Evolutionary conservation across 2,797 vertebrate genomes (phyloP).

Genomic region (Rhinella marina): DNA sequence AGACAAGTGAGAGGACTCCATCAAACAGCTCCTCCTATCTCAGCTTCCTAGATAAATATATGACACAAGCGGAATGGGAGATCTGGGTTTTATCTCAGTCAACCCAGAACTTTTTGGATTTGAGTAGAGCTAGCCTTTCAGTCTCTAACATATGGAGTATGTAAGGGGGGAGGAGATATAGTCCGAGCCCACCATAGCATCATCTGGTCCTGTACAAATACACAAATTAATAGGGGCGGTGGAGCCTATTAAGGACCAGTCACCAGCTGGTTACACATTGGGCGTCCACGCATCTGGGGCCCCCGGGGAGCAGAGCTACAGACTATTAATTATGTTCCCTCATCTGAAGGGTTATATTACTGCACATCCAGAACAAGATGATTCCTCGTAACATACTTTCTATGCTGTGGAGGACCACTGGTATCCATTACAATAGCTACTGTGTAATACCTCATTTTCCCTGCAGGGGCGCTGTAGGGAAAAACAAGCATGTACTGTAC

Average conservation of each 20-base stretch:
- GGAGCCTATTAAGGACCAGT: background rate
- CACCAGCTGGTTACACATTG: background rate
- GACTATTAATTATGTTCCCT: background rate
- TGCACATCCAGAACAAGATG: background rate
- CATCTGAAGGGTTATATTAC: background rate
- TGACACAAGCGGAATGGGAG: too few species aligned
- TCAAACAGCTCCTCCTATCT: too few species aligned
- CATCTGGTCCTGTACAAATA: background rate
- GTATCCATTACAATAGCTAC: background rate
- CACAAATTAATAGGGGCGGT: background rate
- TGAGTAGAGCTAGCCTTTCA: too few species aligned
- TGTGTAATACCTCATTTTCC: background rate
- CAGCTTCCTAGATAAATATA: too few species aligned
- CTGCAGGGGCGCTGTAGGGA: background rate
- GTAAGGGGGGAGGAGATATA: background rate
- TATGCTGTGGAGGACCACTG: background rate
- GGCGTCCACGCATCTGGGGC: background rate
- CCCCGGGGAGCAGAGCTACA: background rate
- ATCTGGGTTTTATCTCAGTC: too few species aligned
- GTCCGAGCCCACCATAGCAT: background rate
- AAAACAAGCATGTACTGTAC: background rate
- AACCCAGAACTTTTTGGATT: too few species aligned
- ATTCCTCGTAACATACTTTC: background rate
- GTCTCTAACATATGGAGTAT: background rate
- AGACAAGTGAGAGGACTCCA: too few species aligned